Evolutionary conservation across 2,888 invertebrate genomes (phyloP).

Genomic region (Boloria euphrosyne): DNA sequence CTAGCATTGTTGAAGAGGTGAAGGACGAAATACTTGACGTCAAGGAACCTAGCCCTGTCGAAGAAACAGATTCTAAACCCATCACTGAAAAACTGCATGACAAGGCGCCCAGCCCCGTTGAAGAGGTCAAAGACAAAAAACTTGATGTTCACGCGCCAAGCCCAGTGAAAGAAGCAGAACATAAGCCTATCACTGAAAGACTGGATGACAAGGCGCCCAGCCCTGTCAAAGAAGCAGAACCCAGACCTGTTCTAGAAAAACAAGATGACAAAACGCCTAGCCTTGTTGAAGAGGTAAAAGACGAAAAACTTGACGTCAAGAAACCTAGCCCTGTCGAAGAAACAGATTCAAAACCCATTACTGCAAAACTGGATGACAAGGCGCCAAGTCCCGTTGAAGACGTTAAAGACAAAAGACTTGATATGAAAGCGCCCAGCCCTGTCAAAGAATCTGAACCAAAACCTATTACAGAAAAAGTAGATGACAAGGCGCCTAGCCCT

Average conservation of each 20-base stretch:
- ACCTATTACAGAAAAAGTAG: slow-evolving; percentile 4
- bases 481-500: background rate
- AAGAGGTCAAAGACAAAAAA: slow-evolving; percentile 2
- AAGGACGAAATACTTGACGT: slow-evolving; percentile 9
- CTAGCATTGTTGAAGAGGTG: background rate
- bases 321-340: slow-evolving; percentile 25
- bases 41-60: slow-evolving; percentile 18
- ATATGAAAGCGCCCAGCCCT: slow-evolving; percentile 28
- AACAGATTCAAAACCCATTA: background rate
- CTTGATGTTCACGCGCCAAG: slow-evolving; percentile 19
- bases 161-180: slow-evolving; percentile 18
- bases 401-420: background rate
- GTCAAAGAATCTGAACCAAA: no score
- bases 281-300: background rate
- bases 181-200: background rate
- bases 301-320: slow-evolving; percentile 30
- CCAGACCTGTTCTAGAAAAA: background rate
- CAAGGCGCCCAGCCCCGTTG: slow-evolving; percentile 2
- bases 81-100: background rate
- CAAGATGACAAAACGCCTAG: background rate
- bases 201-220: slow-evolving; percentile 10
- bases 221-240: slow-evolving; percentile 5
- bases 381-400: no score
- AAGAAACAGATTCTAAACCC: background rate
- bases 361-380: no score